These are phyloP conservation scores for Coreoperca whiteheadi DNA, from an alignment of 2,113 vertebrate genomes.

Conservation along the genomic window DNA sequence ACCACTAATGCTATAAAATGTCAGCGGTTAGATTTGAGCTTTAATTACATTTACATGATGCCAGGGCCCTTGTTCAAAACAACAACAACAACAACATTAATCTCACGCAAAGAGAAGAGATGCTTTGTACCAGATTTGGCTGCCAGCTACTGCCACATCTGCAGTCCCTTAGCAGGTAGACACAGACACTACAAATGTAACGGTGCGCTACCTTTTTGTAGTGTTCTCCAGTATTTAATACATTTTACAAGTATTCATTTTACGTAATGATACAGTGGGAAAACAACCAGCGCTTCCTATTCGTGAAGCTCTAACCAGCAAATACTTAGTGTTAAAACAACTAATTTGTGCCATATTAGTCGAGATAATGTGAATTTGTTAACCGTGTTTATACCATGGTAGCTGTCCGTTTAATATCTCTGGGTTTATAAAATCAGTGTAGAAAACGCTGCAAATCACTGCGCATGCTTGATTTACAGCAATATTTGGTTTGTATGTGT, in stretches of 20 bases:
- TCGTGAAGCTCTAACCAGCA: background rate
- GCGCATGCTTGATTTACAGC: too few species aligned
- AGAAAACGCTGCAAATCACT: too few species aligned
- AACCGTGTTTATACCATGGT: too few species aligned
- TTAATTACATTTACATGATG: background rate
- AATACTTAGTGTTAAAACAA: background rate
- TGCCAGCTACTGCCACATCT: background rate
- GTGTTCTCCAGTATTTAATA: too few species aligned
- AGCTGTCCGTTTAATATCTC: too few species aligned
- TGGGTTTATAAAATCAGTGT: too few species aligned
- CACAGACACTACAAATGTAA: too few species aligned
- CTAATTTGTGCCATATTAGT: background rate
- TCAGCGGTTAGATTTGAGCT: background rate
- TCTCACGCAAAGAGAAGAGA: background rate
- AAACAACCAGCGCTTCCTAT: background rate
- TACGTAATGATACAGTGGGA: background rate
- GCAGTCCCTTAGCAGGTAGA: too few species aligned
- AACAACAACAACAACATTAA: background rate
- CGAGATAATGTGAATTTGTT: too few species aligned
- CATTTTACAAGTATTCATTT: background rate
- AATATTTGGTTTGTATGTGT: too few species aligned
- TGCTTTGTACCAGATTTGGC: background rate
- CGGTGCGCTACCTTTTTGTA: too few species aligned
- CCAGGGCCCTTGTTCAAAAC: background rate
- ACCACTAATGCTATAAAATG: background rate